phyloP scores from a whole-genome alignment of 2,888 invertebrate genomes.

The Pandemis corylana region DNA sequence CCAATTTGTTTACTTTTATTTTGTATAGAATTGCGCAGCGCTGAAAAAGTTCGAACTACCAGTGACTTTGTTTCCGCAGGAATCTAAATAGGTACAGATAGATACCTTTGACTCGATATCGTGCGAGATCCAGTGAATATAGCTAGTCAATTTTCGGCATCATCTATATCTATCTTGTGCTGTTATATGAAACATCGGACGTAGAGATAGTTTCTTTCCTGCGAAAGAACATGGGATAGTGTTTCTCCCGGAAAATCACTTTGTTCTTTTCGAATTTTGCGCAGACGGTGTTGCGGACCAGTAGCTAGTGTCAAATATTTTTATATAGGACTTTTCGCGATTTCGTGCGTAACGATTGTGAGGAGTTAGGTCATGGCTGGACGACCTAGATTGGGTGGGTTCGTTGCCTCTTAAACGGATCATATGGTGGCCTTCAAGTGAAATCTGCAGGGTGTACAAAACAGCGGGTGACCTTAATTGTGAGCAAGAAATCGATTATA shows the following conservation, averaged over 20 bases:
- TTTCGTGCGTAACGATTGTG: conserved; percentile 35
- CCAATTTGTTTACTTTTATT: background rate
- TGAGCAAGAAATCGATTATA: background rate
- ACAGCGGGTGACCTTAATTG: conserved; percentile 15
- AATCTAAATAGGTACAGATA: conserved; percentile 5
- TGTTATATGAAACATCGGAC: too few relatives aligned
- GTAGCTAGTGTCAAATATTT: background rate
- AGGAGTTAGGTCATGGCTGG: conserved; percentile 54
- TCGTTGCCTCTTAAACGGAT: conserved; percentile 55
- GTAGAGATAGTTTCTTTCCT: too few relatives aligned
- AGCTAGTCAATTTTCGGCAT: background rate
- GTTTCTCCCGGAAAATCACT: too few relatives aligned
- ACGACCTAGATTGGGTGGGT: conserved; percentile 52
- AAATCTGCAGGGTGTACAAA: conserved; percentile 14
- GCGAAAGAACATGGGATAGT: too few relatives aligned
- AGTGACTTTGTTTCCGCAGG: conserved; percentile 34
- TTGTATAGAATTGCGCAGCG: background rate
- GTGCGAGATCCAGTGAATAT: background rate
- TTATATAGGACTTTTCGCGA: background rate
- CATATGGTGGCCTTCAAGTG: conserved; percentile 51
- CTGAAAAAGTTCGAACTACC: conserved; percentile 34
- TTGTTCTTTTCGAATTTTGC: background rate
- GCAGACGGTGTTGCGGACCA: background rate
- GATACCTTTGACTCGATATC: background rate
- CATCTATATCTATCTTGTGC: background rate